These are phyloP conservation scores for Malacosoma neustria DNA, from an alignment of 2,888 invertebrate genomes.

Conservation along the genomic window DNA sequence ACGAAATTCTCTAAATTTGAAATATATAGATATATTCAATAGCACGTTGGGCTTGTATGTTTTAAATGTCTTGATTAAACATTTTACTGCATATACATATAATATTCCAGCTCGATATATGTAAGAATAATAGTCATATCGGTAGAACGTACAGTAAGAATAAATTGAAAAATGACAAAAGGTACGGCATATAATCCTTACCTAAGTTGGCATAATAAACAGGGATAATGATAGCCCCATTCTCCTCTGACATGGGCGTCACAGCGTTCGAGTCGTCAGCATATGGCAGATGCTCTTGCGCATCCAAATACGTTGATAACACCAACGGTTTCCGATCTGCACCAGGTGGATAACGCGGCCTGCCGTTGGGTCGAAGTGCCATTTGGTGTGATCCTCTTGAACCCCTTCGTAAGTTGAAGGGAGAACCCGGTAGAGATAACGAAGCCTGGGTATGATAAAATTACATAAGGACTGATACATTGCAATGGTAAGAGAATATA, in stretches of 20 bases:
- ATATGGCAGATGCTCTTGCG: conserved; percentile 95
- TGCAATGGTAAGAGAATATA: not conserved
- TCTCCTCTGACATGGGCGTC: conserved; percentile 98
- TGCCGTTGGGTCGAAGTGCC: conserved; percentile 86
- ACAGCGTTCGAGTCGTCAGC: conserved; percentile 98
- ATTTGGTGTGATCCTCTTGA: conserved; percentile 95
- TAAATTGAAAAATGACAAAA: conserved; percentile 11
- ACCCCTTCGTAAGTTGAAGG: conserved; percentile 93
- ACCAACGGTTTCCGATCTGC: conserved; percentile 95
- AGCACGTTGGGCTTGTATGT: too few species aligned
- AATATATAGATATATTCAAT: too few species aligned
- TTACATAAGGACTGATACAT: not conserved
- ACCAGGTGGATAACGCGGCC: conserved; percentile 86
- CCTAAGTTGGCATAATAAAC: conserved; percentile 92
- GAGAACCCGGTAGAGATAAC: conserved; percentile 96
- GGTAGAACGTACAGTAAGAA: too few species aligned
- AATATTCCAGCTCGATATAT: too few species aligned
- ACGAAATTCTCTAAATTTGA: too few species aligned
- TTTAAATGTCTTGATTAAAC: too few species aligned
- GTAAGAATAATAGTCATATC: too few species aligned
- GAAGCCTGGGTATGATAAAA: conserved; percentile 83
- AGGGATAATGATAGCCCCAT: conserved; percentile 94
- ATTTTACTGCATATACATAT: too few species aligned
- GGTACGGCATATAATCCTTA: too few species aligned
- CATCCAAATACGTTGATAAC: conserved; percentile 94